phyloP scores from a whole-genome alignment of 2,797 vertebrate genomes.

The Bradypodion ventrale region DNA sequence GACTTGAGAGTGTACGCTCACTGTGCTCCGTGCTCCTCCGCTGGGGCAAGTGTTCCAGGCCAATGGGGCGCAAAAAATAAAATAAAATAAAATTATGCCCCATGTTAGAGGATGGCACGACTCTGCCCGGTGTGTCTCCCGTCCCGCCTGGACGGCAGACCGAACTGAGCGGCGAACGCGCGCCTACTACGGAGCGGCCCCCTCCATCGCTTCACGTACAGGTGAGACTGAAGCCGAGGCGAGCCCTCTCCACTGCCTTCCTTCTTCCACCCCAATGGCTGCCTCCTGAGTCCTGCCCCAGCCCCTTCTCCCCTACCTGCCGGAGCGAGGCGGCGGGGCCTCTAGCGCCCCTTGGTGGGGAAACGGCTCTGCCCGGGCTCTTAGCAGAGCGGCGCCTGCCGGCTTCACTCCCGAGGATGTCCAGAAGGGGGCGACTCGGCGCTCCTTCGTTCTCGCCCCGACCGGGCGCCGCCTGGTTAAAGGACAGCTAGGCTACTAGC shows the following conservation, averaged over 20 bases:
- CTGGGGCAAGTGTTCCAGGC: not conserved
- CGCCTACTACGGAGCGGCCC: not conserved
- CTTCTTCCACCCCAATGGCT: not conserved
- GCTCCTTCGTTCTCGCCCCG: not conserved
- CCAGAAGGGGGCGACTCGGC: not conserved
- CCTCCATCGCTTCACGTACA: not conserved
- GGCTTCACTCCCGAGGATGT: too few species aligned
- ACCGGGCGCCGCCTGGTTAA: constrained; percentile 41
- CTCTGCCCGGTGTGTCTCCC: not conserved
- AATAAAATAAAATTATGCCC: too few species aligned
- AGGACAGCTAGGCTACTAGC: too few species aligned
- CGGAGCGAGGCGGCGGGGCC: too few species aligned
- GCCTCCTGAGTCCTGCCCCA: not conserved
- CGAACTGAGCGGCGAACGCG: not conserved
- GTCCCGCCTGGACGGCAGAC: not conserved
- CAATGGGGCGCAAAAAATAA: too few species aligned
- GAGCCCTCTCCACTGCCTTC: not conserved
- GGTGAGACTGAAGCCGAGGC: not conserved
- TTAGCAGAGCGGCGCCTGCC: too few species aligned
- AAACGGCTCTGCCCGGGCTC: too few species aligned
- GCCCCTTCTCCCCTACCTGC: not conserved
- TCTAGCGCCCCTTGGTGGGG: too few species aligned
- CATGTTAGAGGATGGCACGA: too few species aligned
- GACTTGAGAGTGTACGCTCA: not conserved
- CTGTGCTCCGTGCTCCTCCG: not conserved